Evolutionary conservation across 1,140 invertebrate species (phyloP).

Genomic region (Drosophila ficusphila): DNA sequence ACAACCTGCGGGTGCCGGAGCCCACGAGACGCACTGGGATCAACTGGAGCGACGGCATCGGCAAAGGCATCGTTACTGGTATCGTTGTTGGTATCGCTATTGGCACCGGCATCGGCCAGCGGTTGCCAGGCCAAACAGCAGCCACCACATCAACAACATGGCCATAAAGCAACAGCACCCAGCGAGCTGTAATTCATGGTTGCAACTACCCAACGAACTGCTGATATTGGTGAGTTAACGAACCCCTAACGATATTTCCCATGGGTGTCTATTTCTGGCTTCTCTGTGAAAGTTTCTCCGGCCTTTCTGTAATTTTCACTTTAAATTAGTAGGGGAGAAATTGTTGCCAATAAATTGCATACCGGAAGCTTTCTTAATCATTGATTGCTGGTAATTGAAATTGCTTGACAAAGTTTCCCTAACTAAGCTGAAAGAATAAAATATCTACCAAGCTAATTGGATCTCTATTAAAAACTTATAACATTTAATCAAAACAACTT

Average conservation of each 20-base stretch:
- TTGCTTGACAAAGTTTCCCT: no score
- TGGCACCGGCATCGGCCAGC: slow-evolving; percentile 16
- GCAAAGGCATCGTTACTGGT: background rate
- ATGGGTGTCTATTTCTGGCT: background rate
- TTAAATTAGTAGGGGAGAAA: no score
- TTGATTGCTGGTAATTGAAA: no score
- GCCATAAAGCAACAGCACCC: slow-evolving; percentile 66
- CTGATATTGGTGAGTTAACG: slow-evolving; percentile 62
- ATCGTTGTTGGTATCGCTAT: background rate
- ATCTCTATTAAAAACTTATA: no score
- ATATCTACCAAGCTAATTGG: no score
- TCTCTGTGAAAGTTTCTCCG: no score
- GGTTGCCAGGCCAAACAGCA: slow-evolving; percentile 42
- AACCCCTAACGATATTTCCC: background rate
- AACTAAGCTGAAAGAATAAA: no score
- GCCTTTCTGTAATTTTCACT: no score
- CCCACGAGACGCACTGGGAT: slow-evolving; percentile 34
- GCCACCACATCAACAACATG: slow-evolving; percentile 67
- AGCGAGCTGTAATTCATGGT: slow-evolving; percentile 68
- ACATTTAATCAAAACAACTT: no score
- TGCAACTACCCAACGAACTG: slow-evolving; percentile 62
- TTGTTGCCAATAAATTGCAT: no score
- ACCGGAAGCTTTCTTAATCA: no score
- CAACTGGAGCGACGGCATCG: slow-evolving; percentile 25
- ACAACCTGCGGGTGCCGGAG: slow-evolving; percentile 38